These are phyloP conservation scores for Petrocephalus zakoni DNA, from an alignment of 2,113 vertebrate genomes.

Conservation along the genomic window DNA sequence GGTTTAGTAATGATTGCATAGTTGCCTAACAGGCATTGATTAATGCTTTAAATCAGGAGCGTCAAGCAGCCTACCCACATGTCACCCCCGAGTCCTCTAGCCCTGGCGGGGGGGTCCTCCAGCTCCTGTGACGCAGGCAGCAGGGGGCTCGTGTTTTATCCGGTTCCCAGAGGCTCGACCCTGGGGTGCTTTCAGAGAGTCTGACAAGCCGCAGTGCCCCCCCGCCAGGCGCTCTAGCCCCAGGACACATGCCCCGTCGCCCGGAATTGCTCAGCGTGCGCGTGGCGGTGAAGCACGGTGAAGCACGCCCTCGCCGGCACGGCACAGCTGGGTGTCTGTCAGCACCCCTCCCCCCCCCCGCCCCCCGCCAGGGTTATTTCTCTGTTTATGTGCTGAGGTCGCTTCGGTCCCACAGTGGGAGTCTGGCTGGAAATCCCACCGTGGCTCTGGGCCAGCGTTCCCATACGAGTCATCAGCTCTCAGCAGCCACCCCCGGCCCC, in stretches of 20 bases:
- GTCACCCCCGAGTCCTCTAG: neutral
- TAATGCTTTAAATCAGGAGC: neutral
- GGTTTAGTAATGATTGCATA: neutral
- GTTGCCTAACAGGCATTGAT: neutral
- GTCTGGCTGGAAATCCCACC: neutral
- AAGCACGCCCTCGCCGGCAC: neutral
- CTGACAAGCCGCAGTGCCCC: neutral
- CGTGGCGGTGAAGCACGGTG: neutral
- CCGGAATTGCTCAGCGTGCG: neutral
- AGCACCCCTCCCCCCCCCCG: neutral
- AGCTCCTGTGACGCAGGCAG: neutral
- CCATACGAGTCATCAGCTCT: neutral
- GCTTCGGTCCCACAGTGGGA: neutral
- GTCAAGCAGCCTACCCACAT: neutral
- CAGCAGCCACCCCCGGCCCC: neutral
- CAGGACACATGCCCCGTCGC: neutral
- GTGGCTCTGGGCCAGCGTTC: neutral
- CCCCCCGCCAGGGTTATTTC: neutral
- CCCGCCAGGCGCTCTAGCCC: neutral
- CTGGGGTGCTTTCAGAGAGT: neutral
- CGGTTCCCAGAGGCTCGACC: neutral
- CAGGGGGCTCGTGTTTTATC: conserved; percentile 2
- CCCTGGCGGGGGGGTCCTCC: neutral
- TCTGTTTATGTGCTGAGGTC: neutral
- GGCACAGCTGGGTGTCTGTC: neutral